Percentiles rank a stretch among this genome's conserved stretches.
phyloP scores from a whole-genome alignment of 2,797 vertebrate genomes.

The Centroberyx gerrardi region DNA sequence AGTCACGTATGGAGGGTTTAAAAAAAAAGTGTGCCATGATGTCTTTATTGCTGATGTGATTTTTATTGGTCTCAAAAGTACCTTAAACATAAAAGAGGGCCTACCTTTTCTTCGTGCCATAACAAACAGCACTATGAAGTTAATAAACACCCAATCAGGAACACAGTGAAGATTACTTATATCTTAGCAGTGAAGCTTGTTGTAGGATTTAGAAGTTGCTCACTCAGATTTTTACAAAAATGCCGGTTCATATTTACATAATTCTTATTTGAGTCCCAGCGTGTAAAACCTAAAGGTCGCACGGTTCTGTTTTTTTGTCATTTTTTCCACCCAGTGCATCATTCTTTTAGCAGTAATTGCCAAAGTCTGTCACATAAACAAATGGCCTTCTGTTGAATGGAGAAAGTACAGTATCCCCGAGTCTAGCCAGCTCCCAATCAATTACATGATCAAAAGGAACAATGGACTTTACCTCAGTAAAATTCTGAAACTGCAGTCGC shows the following conservation, averaged over 20 bases:
- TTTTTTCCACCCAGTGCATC: too few relatives aligned
- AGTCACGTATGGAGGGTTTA: constrained; percentile 50
- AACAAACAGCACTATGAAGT: constrained; percentile 67
- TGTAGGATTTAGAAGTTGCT: constrained; percentile 33
- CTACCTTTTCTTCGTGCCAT: constrained; percentile 54
- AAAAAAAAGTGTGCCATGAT: constrained; percentile 70
- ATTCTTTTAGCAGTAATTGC: constrained; percentile 47
- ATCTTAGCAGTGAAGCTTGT: constrained; percentile 52
- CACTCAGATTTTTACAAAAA: constrained; percentile 22
- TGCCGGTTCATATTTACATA: not conserved
- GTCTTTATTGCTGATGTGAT: constrained; percentile 69
- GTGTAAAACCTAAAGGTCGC: not conserved
- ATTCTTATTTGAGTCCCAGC: not conserved
- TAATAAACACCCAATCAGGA: constrained; percentile 71
- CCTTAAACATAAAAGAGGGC: constrained; percentile 64
- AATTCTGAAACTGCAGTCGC: constrained; percentile 13
- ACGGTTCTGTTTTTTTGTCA: not conserved
- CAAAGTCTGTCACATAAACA: constrained; percentile 4
- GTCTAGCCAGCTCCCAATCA: constrained; percentile 41
- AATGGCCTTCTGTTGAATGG: constrained; percentile 43
- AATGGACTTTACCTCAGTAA: constrained; percentile 42
- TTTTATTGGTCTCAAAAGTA: constrained; percentile 72
- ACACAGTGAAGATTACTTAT: constrained; percentile 61
- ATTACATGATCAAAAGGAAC: constrained; percentile 56
- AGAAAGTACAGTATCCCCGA: constrained; percentile 49